Percentiles rank a stretch among this genome's conserved stretches.
These are phyloP conservation scores for Tanytarsus gracilentus DNA, from an alignment of 2,888 invertebrate species.

Conservation along the genomic window DNA sequence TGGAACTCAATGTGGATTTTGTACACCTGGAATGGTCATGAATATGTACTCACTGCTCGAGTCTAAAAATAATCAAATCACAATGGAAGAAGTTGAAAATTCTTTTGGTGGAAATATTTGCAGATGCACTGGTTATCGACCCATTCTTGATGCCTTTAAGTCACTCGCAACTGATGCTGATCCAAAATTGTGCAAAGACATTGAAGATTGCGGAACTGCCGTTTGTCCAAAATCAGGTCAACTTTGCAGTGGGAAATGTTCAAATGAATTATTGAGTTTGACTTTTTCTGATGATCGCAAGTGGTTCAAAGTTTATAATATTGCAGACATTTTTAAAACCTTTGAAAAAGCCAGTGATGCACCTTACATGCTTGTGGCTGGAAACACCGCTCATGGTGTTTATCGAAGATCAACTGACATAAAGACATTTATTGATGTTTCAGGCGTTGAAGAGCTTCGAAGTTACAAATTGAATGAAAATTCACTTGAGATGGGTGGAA, in stretches of 20 bases:
- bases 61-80: slow-evolving; percentile 59
- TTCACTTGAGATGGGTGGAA: slow-evolving; percentile 52
- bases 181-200: slow-evolving; percentile 37
- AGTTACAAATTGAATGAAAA: slow-evolving; percentile 41
- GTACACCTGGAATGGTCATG: slow-evolving; percentile 95
- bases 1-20: slow-evolving; percentile 92
- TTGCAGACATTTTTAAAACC: slow-evolving; percentile 47
- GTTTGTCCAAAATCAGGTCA: slow-evolving; percentile 35
- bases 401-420: slow-evolving; percentile 38
- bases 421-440: slow-evolving; percentile 55
- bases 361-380: slow-evolving; percentile 57
- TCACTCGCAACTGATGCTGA: slow-evolving; percentile 45
- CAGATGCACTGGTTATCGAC: slow-evolving; percentile 88
- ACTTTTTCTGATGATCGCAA: slow-evolving; percentile 40
- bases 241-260: slow-evolving; percentile 31
- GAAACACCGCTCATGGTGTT: slow-evolving; percentile 67
- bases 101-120: slow-evolving; percentile 80
- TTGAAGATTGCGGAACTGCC: slow-evolving; percentile 41
- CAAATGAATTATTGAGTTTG: slow-evolving; percentile 34
- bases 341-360: slow-evolving; percentile 42
- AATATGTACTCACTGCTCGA: slow-evolving; percentile 86
- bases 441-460: slow-evolving; percentile 50
- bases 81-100: slow-evolving; percentile 65
- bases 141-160: slow-evolving; percentile 75
- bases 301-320: slow-evolving; percentile 47